Evolutionary conservation across 2,797 vertebrate species (phyloP).

Genomic region (Danio albolineatus): DNA sequence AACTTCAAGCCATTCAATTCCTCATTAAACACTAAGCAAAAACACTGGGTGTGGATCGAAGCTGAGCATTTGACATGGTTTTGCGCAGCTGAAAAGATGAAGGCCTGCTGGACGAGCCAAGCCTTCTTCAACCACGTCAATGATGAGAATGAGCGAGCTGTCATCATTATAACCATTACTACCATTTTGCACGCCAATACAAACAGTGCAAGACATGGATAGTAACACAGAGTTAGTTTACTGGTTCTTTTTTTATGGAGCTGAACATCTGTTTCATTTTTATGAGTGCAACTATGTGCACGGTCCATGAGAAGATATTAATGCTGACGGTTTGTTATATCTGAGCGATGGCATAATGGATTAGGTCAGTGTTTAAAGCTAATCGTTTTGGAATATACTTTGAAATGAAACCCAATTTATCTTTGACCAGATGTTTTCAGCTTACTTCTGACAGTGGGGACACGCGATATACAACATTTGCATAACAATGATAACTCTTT

Average conservation of each 20-base stretch:
- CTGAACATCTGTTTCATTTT: slow-evolving; percentile 21
- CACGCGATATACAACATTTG: too few species aligned
- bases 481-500: too few species aligned
- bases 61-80: slow-evolving; percentile 24
- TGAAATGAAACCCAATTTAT: too few species aligned
- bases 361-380: slow-evolving; percentile 2
- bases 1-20: background rate
- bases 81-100: slow-evolving; percentile 10
- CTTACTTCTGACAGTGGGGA: too few species aligned
- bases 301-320: background rate
- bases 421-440: too few species aligned
- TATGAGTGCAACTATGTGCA: slow-evolving; percentile 15
- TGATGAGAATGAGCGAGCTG: background rate
- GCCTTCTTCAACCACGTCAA: background rate
- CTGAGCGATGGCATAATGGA: background rate
- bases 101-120: background rate
- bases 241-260: background rate
- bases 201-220: slow-evolving; percentile 26
- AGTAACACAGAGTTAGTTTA: slow-evolving; percentile 9
- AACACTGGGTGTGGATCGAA: slow-evolving; percentile 16
- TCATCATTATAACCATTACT: slow-evolving; percentile 29
- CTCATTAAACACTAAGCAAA: background rate
- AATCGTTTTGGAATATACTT: background rate
- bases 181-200: slow-evolving; percentile 22
- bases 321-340: background rate